Percentiles rank a stretch among this genome's conserved stretches.
phyloP scores from a whole-genome alignment of 2,888 invertebrate species.

The Meta bourneti region DNA sequence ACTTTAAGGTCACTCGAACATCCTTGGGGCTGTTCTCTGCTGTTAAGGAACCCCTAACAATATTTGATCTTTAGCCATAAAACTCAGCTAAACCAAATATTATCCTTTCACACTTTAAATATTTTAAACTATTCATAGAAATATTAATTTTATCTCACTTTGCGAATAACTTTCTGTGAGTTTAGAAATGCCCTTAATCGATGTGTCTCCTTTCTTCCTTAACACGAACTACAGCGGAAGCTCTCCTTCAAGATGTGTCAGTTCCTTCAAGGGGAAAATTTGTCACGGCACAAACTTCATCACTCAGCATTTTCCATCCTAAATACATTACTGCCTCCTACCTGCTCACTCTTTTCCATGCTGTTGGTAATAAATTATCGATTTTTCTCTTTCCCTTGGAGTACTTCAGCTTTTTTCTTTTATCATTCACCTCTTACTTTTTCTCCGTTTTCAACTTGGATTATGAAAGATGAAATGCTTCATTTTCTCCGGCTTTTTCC shows the following conservation, averaged over 20 bases:
- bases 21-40: too few species aligned
- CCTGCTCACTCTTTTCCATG: neutral
- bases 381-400: conserved; percentile 10
- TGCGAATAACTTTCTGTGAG: too few species aligned
- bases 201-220: too few species aligned
- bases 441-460: conserved; percentile 12
- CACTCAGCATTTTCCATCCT: conserved; percentile 34
- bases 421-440: neutral
- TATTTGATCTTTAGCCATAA: too few species aligned
- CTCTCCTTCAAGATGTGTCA: neutral
- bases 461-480: conserved; percentile 8
- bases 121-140: too few species aligned
- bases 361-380: conserved; percentile 47
- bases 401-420: neutral
- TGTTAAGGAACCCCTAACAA: too few species aligned
- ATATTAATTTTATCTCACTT: too few species aligned
- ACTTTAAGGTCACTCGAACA: too few species aligned
- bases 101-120: too few species aligned
- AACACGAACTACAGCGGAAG: neutral
- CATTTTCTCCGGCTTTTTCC: neutral
- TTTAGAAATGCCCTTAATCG: too few species aligned
- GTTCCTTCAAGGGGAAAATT: conserved; percentile 6
- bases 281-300: conserved; percentile 7
- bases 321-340: conserved; percentile 24
- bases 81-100: too few species aligned